Percentiles rank a stretch among this genome's conserved stretches.
Evolutionary conservation across 2,113 vertebrate species (phyloP).

Genomic region (Globicephala melas): DNA sequence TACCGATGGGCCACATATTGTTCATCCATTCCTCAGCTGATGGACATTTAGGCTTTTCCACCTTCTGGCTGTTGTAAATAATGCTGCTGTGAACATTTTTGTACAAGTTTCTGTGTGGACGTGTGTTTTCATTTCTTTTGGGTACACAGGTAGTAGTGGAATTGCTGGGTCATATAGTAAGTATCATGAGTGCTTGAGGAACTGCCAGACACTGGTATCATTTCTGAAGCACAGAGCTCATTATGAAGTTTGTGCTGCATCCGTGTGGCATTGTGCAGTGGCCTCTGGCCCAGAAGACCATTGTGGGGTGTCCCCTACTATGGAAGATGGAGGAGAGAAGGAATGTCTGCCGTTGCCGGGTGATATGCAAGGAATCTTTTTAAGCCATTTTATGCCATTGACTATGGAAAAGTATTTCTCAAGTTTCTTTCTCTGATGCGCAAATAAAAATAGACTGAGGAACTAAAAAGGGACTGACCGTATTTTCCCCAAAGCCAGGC

Average conservation of each 20-base stretch:
- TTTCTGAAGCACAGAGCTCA: neutral
- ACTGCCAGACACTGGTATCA: neutral
- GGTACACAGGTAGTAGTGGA: neutral
- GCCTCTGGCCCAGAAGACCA: neutral
- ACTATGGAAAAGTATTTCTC: neutral
- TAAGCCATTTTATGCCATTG: neutral
- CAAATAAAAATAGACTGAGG: conserved; percentile 21
- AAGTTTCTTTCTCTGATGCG: conserved; percentile 13
- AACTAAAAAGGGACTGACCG: neutral
- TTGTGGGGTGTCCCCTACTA: neutral
- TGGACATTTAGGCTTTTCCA: neutral
- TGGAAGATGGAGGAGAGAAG: neutral
- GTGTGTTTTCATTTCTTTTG: neutral
- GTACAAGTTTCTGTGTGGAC: neutral
- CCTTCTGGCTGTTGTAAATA: neutral
- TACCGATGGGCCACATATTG: neutral
- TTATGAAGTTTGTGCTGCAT: neutral
- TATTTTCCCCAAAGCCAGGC: neutral
- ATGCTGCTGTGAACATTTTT: neutral
- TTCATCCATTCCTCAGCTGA: neutral
- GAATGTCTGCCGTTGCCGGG: neutral
- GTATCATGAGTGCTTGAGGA: neutral
- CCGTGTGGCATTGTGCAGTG: neutral
- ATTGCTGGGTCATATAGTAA: neutral
- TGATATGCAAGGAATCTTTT: neutral